Base-by-base conservation (phyloP, 2,888 invertebrate genomes). In the Pyrrhia umbra region DNA sequence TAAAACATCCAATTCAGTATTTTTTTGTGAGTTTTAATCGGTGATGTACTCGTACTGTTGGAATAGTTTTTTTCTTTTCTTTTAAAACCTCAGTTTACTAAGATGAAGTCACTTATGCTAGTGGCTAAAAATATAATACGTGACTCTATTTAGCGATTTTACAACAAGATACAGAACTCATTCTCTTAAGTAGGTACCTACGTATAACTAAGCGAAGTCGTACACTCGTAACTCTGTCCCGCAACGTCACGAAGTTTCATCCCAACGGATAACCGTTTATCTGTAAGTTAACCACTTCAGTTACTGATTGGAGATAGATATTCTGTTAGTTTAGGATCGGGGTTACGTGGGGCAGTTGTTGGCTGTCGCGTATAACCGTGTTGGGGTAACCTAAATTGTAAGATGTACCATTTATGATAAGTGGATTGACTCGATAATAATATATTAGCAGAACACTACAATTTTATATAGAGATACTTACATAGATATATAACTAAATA, bases 241-340 rank as follows among this genome's bases (percentile, higher is more conserved):
- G 8, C 37, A 49, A 56, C 51, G 27, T 56, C 54, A 43, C 47
- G 34, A 68, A 78, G 52, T 75, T 75, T 43, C 39, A 63, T 66
- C 66, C 61, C 63, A 13, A 15, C 13, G 67, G 61, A 70, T 61
- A 69, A 70, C 57, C 75, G 47, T 75, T 75, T 74, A 78, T 78
- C 66, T 63, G 43, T 54, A 61, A 75, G 62, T 67, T 66, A 75
- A 75, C 74, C 75, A 62, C 70, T 78, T 42, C 23, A 60, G 63
- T 66, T 59, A 56, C 75, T 75, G 76, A 75, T 76, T 78, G 60
- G 51, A 73, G 76, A 75, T 73, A 70, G 64, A 27, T 23, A 18
- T 6, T 45, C 42, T 71, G 72, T 70, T 76, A 57, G 59, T 42
- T 76, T 76, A 73, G 70, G 75, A 69, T 57, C 71, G 21, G 21